These are phyloP conservation scores for Eretmocerus hayati DNA, from an alignment of 2,888 invertebrate species.

Conservation along the genomic window DNA sequence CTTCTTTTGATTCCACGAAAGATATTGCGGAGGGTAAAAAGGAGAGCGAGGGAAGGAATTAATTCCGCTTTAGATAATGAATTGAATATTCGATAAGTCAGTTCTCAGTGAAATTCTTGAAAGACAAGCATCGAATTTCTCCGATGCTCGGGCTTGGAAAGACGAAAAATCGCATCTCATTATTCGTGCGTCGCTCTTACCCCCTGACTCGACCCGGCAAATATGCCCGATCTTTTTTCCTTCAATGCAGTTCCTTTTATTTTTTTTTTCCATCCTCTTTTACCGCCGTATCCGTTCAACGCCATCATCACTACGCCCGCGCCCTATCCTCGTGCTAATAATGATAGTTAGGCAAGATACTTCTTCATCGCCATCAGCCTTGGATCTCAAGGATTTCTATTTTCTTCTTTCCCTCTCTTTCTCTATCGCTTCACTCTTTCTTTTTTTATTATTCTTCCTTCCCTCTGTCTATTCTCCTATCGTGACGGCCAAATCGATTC, in stretches of 20 bases:
- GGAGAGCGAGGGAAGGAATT: no score
- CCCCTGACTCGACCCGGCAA: conserved; percentile 7
- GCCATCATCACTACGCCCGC: conserved; percentile 3
- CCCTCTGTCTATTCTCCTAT: no score
- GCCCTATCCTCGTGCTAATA: conserved; percentile 14
- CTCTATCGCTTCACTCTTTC: background rate
- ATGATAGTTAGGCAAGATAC: conserved; percentile 18
- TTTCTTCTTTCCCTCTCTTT: conserved; percentile 8
- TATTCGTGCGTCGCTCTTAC: conserved; percentile 9
- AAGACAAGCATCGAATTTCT: conserved; percentile 1
- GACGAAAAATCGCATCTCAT: conserved; percentile 11
- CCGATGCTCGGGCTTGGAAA: background rate
- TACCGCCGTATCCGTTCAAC: conserved; percentile 2
- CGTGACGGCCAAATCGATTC: conserved; percentile 9
- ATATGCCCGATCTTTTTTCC: conserved; percentile 6
- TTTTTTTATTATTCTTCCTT: conserved; percentile 11
- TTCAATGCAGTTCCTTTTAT: background rate
- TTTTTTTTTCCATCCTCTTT: conserved; percentile 12
- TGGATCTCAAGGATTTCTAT: conserved; percentile 19
- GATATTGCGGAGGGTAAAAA: no score
- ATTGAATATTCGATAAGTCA: background rate
- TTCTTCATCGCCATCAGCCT: conserved; percentile 14
- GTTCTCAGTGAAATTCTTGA: background rate
- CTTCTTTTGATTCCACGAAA: no score
- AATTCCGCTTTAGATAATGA: background rate